These are phyloP conservation scores for Metridium senile DNA, from an alignment of 92 coral and sea anemone genomes.

Conservation along the genomic window DNA sequence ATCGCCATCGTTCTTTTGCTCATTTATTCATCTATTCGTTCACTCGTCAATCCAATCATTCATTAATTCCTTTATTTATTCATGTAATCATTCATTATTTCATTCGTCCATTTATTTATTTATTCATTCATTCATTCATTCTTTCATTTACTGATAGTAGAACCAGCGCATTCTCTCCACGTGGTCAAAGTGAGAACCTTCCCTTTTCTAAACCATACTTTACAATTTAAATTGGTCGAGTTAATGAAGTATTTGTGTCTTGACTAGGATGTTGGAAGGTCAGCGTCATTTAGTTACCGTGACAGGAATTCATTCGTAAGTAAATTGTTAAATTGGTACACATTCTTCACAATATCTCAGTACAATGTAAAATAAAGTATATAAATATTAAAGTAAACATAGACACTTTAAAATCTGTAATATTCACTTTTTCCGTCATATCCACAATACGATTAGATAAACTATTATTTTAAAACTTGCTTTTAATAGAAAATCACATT, in stretches of 20 bases:
- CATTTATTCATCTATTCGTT: not conserved
- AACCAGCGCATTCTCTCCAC: too few relatives aligned
- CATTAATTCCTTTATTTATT: not conserved
- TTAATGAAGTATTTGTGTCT: not conserved
- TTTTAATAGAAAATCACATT: too few relatives aligned
- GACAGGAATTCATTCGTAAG: slow-evolving; percentile 87
- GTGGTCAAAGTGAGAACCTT: too few relatives aligned
- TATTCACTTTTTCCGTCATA: too few relatives aligned
- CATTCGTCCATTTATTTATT: not conserved
- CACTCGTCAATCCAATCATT: not conserved
- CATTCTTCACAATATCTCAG: too few relatives aligned
- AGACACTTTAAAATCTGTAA: too few relatives aligned
- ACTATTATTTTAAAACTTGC: too few relatives aligned
- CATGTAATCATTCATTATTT: not conserved
- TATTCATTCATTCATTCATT: not conserved
- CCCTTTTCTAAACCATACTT: too few relatives aligned
- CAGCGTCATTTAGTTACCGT: slow-evolving; percentile 73
- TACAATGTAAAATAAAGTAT: too few relatives aligned
- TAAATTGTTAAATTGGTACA: not conserved
- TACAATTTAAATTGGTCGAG: not conserved
- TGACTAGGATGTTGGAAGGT: slow-evolving; percentile 64
- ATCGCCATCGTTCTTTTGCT: too few relatives aligned
- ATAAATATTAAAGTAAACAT: too few relatives aligned
- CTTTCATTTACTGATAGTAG: not conserved
- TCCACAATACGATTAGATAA: too few relatives aligned